Evolutionary conservation across 2,888 invertebrate genomes (phyloP).

Genomic region (Ommatoiulus sabulosus): DNA sequence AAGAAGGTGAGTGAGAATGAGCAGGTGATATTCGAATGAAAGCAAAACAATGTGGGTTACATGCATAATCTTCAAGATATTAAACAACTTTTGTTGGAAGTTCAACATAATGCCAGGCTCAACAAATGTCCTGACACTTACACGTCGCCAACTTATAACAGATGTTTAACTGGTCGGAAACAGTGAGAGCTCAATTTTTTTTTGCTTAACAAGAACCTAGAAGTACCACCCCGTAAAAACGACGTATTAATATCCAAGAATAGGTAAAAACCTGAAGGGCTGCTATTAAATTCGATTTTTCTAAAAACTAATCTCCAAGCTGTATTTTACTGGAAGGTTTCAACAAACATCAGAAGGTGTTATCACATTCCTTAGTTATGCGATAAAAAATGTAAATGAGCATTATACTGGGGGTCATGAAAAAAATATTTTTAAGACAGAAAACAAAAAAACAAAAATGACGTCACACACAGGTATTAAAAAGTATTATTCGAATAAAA

Average conservation of each 20-base stretch:
- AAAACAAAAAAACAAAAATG: background rate
- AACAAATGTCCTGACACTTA: too few relatives aligned
- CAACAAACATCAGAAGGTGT: background rate
- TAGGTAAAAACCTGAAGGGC: background rate
- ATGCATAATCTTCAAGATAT: background rate
- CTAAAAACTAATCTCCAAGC: background rate
- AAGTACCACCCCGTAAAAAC: too few relatives aligned
- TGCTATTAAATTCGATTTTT: background rate
- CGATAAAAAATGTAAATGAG: constrained; percentile 13
- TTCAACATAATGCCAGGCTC: too few relatives aligned
- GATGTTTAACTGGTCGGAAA: too few relatives aligned
- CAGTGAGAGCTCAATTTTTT: too few relatives aligned
- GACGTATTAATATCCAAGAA: too few relatives aligned
- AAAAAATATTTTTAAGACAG: background rate
- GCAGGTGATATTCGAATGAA: background rate
- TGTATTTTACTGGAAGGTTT: background rate
- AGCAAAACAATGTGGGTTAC: background rate
- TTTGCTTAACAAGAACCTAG: too few relatives aligned
- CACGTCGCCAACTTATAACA: too few relatives aligned
- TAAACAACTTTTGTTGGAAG: background rate
- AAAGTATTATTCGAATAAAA: background rate
- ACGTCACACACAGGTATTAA: background rate
- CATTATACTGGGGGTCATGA: background rate
- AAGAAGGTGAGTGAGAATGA: constrained; percentile 12
- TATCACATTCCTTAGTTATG: background rate